These are phyloP conservation scores for Salvelinus sp. DNA, from an alignment of 2,113 vertebrate genomes.

Conservation along the genomic window DNA sequence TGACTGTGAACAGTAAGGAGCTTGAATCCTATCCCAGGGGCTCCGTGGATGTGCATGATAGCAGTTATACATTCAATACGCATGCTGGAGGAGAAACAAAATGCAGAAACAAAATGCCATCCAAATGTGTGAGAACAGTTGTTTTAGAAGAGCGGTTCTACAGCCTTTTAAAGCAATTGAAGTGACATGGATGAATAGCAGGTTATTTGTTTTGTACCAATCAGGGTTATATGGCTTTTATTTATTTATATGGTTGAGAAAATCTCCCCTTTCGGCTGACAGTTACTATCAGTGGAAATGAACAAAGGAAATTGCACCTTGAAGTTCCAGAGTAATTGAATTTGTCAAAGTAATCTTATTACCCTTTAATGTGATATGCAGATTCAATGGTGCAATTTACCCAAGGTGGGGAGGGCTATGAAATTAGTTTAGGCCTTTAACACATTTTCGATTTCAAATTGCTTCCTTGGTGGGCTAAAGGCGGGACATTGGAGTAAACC, in stretches of 20 bases:
- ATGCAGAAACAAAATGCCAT: background rate
- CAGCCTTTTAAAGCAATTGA: background rate
- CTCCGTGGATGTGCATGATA: background rate
- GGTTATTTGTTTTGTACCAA: background rate
- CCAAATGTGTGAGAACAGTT: background rate
- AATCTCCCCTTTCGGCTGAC: slow-evolving; percentile 33
- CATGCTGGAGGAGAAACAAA: background rate
- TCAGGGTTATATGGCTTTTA: background rate
- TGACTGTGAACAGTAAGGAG: background rate
- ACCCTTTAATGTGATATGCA: slow-evolving; percentile 56
- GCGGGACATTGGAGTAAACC: slow-evolving; percentile 23
- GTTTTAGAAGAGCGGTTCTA: background rate
- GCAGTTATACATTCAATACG: background rate
- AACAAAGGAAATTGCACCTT: slow-evolving; percentile 55
- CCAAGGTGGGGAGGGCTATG: slow-evolving; percentile 37
- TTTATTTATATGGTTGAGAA: background rate
- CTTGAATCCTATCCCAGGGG: background rate
- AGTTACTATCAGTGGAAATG: slow-evolving; percentile 47
- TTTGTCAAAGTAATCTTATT: slow-evolving; percentile 61
- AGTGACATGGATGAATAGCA: background rate
- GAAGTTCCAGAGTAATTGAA: slow-evolving; percentile 60
- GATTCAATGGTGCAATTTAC: slow-evolving; percentile 48
- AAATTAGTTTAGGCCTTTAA: slow-evolving; percentile 41
- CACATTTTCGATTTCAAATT: slow-evolving; percentile 42
- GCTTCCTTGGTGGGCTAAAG: slow-evolving; percentile 9